A percentile compares a stretch with the other conserved stretches of the same genome.
These are phyloP conservation scores for Eulemur coronatus DNA, from an alignment of 2,797 vertebrate species.

Conservation along the genomic window DNA sequence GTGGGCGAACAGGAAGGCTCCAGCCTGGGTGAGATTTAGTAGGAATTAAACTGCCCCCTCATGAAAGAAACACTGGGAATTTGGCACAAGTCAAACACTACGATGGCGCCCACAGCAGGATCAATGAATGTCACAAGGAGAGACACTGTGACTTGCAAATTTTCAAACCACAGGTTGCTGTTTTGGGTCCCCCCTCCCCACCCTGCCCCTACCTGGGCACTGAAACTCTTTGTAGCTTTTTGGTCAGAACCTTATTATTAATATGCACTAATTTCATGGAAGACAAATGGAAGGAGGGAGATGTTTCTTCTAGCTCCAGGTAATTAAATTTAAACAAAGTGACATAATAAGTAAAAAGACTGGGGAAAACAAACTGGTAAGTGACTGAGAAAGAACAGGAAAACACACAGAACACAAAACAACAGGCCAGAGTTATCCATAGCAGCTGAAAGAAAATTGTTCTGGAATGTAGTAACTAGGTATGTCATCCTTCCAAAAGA, in stretches of 20 bases:
- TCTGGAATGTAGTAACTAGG: not conserved
- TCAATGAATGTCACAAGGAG: not conserved
- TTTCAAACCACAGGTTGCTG: not conserved
- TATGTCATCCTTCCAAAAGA: not conserved
- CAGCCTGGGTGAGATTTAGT: not conserved
- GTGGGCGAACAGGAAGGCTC: not conserved
- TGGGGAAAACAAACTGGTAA: not conserved
- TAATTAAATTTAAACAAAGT: not conserved
- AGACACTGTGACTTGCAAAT: not conserved
- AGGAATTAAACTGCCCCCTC: no score
- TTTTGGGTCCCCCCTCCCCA: not conserved
- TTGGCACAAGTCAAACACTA: not conserved
- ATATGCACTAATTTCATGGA: not conserved
- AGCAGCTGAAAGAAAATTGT: not conserved
- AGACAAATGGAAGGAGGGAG: not conserved
- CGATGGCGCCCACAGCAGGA: accelerated
- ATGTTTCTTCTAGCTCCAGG: not conserved
- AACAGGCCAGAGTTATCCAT: no score
- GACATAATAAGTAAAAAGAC: not conserved
- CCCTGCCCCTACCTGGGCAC: no score
- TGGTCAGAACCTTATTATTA: not conserved
- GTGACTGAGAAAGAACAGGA: not conserved
- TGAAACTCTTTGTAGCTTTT: not conserved
- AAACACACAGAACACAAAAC: not conserved
- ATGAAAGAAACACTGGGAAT: not conserved